Evolutionary conservation across 1,140 invertebrate genomes (phyloP).

Genomic region (Anoplolepis gracilipes): DNA sequence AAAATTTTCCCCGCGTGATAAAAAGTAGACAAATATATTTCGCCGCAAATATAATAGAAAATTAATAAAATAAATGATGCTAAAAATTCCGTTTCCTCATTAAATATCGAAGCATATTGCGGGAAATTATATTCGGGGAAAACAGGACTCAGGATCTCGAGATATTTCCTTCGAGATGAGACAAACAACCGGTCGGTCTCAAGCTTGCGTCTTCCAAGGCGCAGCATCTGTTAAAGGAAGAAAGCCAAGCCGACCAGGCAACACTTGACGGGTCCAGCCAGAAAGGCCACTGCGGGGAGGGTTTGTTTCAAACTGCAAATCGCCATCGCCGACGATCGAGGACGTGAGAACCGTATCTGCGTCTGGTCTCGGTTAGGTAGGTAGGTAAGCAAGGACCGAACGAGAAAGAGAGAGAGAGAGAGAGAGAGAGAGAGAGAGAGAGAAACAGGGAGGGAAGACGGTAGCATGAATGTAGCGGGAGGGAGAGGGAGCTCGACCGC

Average conservation of each 20-base stretch:
- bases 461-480: constrained; percentile 21
- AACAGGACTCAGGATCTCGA: not conserved
- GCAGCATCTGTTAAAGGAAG: constrained; percentile 56
- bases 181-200: constrained; percentile 24
- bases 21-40: not conserved
- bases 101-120: not conserved
- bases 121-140: not conserved
- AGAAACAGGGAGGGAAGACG: constrained; percentile 30
- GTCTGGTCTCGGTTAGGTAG: constrained; percentile 66
- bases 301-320: constrained; percentile 77
- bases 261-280: not conserved
- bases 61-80: not conserved
- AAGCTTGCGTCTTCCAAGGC: constrained; percentile 41
- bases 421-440: too few relatives aligned
- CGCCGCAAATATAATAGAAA: not conserved
- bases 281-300: constrained; percentile 32
- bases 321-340: constrained; percentile 72
- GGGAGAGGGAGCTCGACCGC: constrained; percentile 67
- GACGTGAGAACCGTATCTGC: constrained; percentile 79
- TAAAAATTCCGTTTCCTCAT: not conserved
- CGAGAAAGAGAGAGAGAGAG: constrained; percentile 10
- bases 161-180: not conserved
- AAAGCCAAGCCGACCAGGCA: not conserved
- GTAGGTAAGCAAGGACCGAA: constrained; percentile 72
- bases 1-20: too few relatives aligned